These are phyloP conservation scores for Hyperoplus lanceolatus DNA, from an alignment of 2,797 vertebrate genomes.

Conservation along the genomic window DNA sequence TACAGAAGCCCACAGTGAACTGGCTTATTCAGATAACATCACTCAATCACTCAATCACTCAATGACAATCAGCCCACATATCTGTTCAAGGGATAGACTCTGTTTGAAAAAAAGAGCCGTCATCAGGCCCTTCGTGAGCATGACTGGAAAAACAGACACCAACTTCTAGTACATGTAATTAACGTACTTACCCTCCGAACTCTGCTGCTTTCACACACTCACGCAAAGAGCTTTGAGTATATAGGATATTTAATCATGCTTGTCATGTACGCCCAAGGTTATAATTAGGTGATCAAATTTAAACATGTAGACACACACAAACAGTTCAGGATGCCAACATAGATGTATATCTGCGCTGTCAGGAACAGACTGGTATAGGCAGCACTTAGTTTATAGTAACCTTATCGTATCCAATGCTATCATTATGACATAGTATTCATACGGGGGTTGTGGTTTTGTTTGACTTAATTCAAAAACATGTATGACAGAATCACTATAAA, in stretches of 20 bases:
- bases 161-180: conserved; percentile 27
- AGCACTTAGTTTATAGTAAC: conserved; percentile 11
- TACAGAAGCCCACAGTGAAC: neutral
- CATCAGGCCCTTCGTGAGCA: conserved; percentile 19
- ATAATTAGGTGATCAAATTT: conserved; percentile 63
- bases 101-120: neutral
- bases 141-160: conserved; percentile 16
- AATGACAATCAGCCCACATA: neutral
- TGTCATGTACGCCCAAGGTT: conserved; percentile 47
- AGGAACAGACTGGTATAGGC: neutral
- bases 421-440: neutral
- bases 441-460: neutral
- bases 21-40: neutral
- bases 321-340: conserved; percentile 15
- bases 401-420: neutral
- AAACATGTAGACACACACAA: conserved; percentile 42
- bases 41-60: neutral
- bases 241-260: conserved; percentile 45
- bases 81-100: neutral
- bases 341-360: conserved; percentile 18
- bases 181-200: conserved; percentile 15
- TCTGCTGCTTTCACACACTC: conserved; percentile 28
- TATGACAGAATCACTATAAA: neutral
- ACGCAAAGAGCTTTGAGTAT: conserved; percentile 7
- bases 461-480: neutral